Evolutionary conservation across 2,113 vertebrate genomes (phyloP), one percentile per base, ranked within the genome.

Genomic region (Columbina picui): DNA sequence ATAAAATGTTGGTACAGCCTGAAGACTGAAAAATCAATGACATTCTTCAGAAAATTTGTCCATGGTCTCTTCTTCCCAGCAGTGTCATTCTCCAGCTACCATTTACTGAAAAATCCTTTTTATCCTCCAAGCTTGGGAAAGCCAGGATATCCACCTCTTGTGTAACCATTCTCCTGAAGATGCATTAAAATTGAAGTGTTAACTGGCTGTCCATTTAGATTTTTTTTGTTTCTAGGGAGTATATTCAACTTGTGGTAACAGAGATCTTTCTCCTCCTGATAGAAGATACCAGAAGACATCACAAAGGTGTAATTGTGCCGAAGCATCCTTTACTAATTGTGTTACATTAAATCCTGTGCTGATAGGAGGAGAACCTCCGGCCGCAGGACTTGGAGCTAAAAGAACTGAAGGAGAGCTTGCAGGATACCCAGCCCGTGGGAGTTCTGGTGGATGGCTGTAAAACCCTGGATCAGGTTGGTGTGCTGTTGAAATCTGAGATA

Each of bases 391-490:
- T 99, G 96, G 99, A 99, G 96, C 97, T 99, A 59, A 98, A 98
- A 69, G 99, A 99, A 14, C 96, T 99, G 47, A 99, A 99, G 97
- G 98, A 99, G 94, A 99, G 98, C n/a, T 97, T 99, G 74, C 99
- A 99, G 95, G 99, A 99, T 95, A 99, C 99, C 0, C 99, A 99
- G 94, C 99, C 99, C 1, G 99, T 99, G 32, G 99, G 99, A 1
- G 98, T 99, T 55, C 82, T 99, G 91, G 98, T 99, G 85, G 99
- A 99, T 55, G 96, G 97, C 97, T 99, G 99, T 96, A 99, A 89
- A 97, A 99, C 99, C 12, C 97, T 99, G 89, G 99, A 99, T 94
- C 99, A 99, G 99, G 99, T 99, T 43, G 76, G 97, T 39, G 38
- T 45, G 38, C 5, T 7, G 32, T 4, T 50, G 65, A 12, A 3